These are phyloP conservation scores for Cavia aperea DNA, from an alignment of 2,113 vertebrate species.

Conservation along the genomic window DNA sequence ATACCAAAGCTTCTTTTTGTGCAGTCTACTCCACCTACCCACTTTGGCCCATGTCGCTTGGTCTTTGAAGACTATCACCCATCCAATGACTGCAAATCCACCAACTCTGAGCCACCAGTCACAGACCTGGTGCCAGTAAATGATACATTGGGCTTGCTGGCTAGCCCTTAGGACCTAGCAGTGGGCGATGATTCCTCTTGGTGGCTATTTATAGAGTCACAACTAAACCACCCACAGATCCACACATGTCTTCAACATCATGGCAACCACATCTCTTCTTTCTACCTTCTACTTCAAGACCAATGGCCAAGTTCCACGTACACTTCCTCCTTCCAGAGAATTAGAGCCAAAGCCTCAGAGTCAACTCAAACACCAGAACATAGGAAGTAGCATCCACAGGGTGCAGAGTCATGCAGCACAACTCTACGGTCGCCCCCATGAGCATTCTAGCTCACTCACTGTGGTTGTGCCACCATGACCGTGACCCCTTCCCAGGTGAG, in stretches of 20 bases:
- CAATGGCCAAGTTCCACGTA: not conserved
- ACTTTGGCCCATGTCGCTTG: not conserved
- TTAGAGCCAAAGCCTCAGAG: not conserved
- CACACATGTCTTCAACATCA: fast-evolving
- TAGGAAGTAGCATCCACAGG: fast-evolving
- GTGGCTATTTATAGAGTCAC: not conserved
- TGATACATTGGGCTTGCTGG: fast-evolving
- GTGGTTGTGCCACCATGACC: fast-evolving
- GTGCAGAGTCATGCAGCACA: fast-evolving
- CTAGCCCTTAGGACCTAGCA: not conserved
- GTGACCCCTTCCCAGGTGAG: not conserved
- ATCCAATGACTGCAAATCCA: not conserved
- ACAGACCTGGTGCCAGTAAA: not conserved
- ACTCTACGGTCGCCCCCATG: not conserved
- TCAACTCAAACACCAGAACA: not conserved
- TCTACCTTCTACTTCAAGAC: not conserved
- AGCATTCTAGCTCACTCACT: fast-evolving
- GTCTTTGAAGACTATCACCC: not conserved
- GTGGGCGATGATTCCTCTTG: fast-evolving
- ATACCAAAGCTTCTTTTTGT: fast-evolving
- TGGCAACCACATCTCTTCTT: not conserved
- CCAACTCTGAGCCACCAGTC: not conserved
- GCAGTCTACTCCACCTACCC: fast-evolving
- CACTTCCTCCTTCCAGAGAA: not conserved
- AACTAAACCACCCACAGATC: not conserved